phyloP scores from a whole-genome alignment of 2,113 vertebrate genomes.

The Xenotilapia flavipinnis region DNA sequence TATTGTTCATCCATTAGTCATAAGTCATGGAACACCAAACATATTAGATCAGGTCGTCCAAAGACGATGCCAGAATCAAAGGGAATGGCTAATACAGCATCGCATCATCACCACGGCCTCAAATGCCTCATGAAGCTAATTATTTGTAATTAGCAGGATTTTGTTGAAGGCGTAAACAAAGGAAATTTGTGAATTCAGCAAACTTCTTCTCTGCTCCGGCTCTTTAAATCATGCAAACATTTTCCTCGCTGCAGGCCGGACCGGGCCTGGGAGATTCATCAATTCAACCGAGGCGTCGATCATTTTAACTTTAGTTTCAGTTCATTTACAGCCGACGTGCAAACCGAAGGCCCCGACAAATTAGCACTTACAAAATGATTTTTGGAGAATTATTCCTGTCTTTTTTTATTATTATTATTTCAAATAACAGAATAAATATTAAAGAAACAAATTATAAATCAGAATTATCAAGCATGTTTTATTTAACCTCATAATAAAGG shows the following conservation, averaged over 20 bases:
- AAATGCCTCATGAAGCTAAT: slow-evolving; percentile 41
- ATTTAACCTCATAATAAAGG: background rate
- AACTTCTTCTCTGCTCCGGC: background rate
- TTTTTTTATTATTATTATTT: background rate
- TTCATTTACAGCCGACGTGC: slow-evolving; percentile 16
- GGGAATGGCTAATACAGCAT: slow-evolving; percentile 53
- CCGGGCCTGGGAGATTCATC: slow-evolving; percentile 8
- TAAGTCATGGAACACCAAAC: slow-evolving; percentile 10
- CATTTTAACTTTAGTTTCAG: background rate
- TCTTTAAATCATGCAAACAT: slow-evolving; percentile 24
- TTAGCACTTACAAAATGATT: slow-evolving; percentile 11
- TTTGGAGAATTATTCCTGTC: background rate
- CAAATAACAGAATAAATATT: background rate
- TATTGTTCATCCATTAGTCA: slow-evolving; percentile 47
- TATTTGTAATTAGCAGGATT: slow-evolving; percentile 59
- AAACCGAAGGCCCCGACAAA: background rate
- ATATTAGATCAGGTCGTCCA: background rate
- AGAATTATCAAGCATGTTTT: background rate
- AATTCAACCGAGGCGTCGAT: slow-evolving; percentile 14
- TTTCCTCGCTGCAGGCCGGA: background rate
- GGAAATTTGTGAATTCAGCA: slow-evolving; percentile 35
- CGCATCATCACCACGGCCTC: slow-evolving; percentile 16
- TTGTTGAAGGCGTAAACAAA: slow-evolving; percentile 57
- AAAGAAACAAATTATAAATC: background rate
- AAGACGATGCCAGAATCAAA: slow-evolving; percentile 53